Base-by-base conservation (phyloP, 2,888 invertebrate species). In the Apeira syringaria region DNA sequence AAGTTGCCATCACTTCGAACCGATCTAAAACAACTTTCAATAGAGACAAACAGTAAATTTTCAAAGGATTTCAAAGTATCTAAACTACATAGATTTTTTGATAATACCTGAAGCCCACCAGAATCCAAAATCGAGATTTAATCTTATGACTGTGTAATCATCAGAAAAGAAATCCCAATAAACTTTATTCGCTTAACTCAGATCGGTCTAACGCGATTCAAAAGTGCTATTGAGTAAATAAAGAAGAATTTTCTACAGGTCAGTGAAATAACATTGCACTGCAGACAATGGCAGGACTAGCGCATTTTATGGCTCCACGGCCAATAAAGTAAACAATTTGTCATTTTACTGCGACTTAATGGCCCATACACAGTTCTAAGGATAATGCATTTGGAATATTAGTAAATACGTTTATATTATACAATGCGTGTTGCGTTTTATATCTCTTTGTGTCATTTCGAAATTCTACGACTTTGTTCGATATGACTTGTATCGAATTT, bases 271-370 rank as follows among this genome's bases (percentile, higher is more conserved):
- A 11, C 35, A 29, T 36, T 22, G 15, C 29, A 22, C 13, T 10
- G 15, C 34, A 41, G 13, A 45, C 39, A 45, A 45, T 29, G 29
- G 29, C 31, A 31, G 20, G 12, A 31, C 28, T 25, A 32, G 36
- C 42, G 13, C 25, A 44, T 51, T 54, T 54, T 51, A 54, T 49
- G 37, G 42, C 45, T 34, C 44, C 11, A 27, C 42, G 32, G 42
- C 47, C 47, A 55, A 52, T 55, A 55, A 52, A 55, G 25, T 36
- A 28, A 29, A 44, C 38, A 34, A 48, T 55, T 55, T 55, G 52
- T 52, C 41, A 55, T 55, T 52, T 50, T 42, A 33, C 45, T 30
- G 41, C 41, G 24, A 38, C 34, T 47, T 52, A 52, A 55, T 50
- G 44, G 50, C 11, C 48, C 46, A 43, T 48, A 36, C 36, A 43